Percentiles rank a stretch among this genome's conserved stretches.
Evolutionary conservation across 2,888 invertebrate genomes (phyloP).

Genomic region (Andrena fulva): DNA sequence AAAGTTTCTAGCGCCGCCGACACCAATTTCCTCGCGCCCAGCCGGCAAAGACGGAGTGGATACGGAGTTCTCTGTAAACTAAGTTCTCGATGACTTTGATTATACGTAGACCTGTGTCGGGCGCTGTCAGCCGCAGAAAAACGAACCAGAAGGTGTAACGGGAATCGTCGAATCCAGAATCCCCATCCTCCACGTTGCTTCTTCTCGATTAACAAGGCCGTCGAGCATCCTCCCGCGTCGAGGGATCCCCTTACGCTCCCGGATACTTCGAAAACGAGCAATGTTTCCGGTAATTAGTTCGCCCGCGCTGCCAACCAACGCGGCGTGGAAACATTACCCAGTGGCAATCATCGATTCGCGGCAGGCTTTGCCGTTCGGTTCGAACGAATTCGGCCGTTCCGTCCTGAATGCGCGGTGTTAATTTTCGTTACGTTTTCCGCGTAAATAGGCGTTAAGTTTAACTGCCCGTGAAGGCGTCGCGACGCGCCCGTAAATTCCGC

Average conservation of each 20-base stretch:
- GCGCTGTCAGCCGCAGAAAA: slow-evolving; percentile 23
- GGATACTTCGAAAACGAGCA: slow-evolving; percentile 11
- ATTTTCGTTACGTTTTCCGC: slow-evolving; percentile 52
- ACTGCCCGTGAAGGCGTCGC: slow-evolving; percentile 53
- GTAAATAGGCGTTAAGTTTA: slow-evolving; percentile 62
- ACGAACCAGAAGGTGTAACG: slow-evolving; percentile 14
- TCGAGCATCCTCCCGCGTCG: not conserved
- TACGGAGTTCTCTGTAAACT: slow-evolving; percentile 77
- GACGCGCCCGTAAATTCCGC: slow-evolving; percentile 40
- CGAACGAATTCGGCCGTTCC: slow-evolving; percentile 37
- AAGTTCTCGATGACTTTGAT: slow-evolving; percentile 80
- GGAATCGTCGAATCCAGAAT: not conserved
- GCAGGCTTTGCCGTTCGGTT: slow-evolving; percentile 14
- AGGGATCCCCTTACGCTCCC: too few species aligned
- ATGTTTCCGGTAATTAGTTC: slow-evolving; percentile 42
- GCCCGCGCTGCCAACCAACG: not conserved
- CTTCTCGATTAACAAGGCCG: not conserved
- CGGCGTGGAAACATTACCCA: slow-evolving; percentile 27
- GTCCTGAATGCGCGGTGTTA: slow-evolving; percentile 39
- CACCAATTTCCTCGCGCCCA: slow-evolving; percentile 67
- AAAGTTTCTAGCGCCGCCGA: slow-evolving; percentile 62
- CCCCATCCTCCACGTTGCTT: not conserved
- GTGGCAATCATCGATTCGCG: slow-evolving; percentile 44
- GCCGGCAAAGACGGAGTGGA: slow-evolving; percentile 44
- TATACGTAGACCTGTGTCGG: slow-evolving; percentile 64